Percentiles rank a stretch among this genome's conserved stretches.
These are phyloP conservation scores for Grantiella picta DNA, from an alignment of 2,113 vertebrate genomes.

Conservation along the genomic window DNA sequence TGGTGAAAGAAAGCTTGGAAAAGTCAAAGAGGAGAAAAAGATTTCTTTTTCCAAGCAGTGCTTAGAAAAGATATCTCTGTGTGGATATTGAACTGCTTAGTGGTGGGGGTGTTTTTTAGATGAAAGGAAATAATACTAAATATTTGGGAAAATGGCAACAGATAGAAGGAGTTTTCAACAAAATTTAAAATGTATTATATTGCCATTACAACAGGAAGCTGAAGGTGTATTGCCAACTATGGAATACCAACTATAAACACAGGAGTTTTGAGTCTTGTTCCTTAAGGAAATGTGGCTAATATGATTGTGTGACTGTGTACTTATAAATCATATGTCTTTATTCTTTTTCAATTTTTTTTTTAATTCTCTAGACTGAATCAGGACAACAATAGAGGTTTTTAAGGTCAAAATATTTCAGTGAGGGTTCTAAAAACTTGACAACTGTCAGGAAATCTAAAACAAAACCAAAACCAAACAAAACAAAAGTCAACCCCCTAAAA, in stretches of 20 bases:
- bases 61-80: not conserved
- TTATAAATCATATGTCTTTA: not conserved
- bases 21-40: not conserved
- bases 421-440: not conserved
- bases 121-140: not conserved
- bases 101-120: rapidly evolving
- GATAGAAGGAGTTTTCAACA: not conserved
- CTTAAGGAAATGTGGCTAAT: not conserved
- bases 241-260: not conserved
- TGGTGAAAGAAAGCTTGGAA: not conserved
- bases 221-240: not conserved
- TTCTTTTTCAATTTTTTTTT: not conserved
- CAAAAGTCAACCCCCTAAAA: not conserved
- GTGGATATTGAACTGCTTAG: not conserved
- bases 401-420: not conserved
- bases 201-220: not conserved
- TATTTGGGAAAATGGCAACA: not conserved
- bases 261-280: not conserved
- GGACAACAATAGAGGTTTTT: not conserved
- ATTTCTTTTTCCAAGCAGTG: not conserved
- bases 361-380: not conserved
- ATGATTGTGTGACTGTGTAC: not conserved
- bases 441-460: not conserved
- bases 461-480: not conserved
- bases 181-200: not conserved